A percentile compares a stretch with the other conserved stretches of the same genome.
Conservation (phyloP, 2,113 vertebrate species). For the Epinephelus fuscoguttatus region DNA sequence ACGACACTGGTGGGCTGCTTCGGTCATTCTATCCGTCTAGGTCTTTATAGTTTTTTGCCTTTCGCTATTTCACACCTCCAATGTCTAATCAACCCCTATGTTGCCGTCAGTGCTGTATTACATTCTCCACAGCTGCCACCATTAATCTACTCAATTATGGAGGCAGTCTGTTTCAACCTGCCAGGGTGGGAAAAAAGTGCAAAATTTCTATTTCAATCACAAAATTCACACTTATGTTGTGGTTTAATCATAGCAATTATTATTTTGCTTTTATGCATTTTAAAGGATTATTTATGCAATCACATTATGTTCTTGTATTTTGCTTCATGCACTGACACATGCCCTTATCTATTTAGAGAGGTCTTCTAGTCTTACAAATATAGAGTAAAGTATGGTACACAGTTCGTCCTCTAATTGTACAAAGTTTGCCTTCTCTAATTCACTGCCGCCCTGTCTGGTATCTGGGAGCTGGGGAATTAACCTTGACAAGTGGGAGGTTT, state of each 20-base stretch:
- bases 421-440: neutral
- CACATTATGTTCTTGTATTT: neutral
- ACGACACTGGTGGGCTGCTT: constrained; percentile 17
- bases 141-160: constrained; percentile 33
- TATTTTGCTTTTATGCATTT: neutral
- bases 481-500: constrained; percentile 38
- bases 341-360: neutral
- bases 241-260: neutral
- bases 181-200: neutral
- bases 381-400: neutral
- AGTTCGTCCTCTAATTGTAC: neutral
- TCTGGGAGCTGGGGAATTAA: constrained; percentile 29
- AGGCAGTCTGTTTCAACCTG: constrained; percentile 16
- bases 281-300: constrained; percentile 3
- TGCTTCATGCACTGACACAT: neutral
- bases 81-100: constrained; percentile 34
- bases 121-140: constrained; percentile 28
- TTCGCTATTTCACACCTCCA: constrained; percentile 43
- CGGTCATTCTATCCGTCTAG: constrained; percentile 27
- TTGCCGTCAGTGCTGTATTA: neutral
- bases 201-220: constrained; percentile 11
- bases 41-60: constrained; percentile 32
- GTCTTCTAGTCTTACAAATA: neutral
- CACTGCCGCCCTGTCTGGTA: neutral
- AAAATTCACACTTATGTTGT: neutral